Conservation (phyloP, 2,888 invertebrate genomes). For the Graphium colonna region DNA sequence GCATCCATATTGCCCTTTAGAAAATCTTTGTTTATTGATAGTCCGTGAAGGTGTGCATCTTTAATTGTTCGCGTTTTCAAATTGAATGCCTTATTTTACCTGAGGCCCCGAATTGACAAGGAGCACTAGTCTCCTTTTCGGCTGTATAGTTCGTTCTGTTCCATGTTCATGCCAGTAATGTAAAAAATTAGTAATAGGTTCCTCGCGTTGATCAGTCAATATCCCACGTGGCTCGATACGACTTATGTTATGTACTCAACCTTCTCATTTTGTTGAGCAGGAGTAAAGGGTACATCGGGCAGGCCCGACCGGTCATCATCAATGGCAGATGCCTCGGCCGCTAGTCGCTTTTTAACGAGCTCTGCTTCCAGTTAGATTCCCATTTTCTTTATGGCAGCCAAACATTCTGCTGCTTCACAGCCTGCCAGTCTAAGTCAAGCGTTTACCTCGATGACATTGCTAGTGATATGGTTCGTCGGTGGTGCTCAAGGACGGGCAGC, state of each 20-base stretch:
- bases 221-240: not conserved
- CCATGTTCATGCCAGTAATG: no score
- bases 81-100: no score
- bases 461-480: conserved; percentile 3
- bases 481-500: not conserved
- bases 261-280: not conserved
- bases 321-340: not conserved
- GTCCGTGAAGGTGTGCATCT: no score
- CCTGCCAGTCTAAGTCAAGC: not conserved
- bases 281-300: not conserved
- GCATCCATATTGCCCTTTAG: no score
- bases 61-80: no score
- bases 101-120: no score
- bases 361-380: conserved; percentile 4
- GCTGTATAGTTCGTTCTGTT: no score
- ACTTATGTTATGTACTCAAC: conserved; percentile 1
- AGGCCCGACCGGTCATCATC: not conserved
- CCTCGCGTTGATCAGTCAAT: not conserved
- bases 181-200: not conserved
- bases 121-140: no score
- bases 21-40: no score
- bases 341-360: conserved; percentile 1
- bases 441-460: not conserved
- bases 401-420: conserved; percentile 3
- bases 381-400: not conserved